Evolutionary conservation across 2,113 vertebrate species (phyloP).

Genomic region (Isurus oxyrinchus): DNA sequence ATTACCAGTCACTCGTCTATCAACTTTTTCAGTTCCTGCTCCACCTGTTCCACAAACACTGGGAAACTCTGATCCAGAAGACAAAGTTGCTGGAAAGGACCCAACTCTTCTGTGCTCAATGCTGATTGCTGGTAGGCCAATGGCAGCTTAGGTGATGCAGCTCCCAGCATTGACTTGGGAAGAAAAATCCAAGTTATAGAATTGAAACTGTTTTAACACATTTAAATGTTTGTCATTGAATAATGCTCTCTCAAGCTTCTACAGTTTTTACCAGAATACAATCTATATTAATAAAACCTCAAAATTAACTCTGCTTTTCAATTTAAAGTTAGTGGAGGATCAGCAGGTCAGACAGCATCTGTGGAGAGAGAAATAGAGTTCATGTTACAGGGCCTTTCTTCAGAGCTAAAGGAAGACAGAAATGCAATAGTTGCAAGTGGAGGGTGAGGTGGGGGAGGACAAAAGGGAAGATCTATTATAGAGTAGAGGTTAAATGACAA

Average conservation of each 20-base stretch:
- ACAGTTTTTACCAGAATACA: neutral
- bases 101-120: slow-evolving; percentile 56
- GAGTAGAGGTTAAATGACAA: too few relatives aligned
- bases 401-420: too few relatives aligned
- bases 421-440: neutral
- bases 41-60: slow-evolving; percentile 79
- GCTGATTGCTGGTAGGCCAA: slow-evolving; percentile 42
- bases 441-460: too few relatives aligned
- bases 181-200: slow-evolving; percentile 4
- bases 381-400: too few relatives aligned
- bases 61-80: slow-evolving; percentile 79
- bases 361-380: neutral
- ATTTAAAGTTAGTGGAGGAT: neutral
- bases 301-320: neutral
- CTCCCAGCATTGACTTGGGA: slow-evolving; percentile 62
- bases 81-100: slow-evolving; percentile 69
- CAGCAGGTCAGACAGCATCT: neutral
- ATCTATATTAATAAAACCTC: neutral
- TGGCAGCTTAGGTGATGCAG: slow-evolving; percentile 50
- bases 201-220: neutral
- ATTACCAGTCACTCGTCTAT: slow-evolving; percentile 50
- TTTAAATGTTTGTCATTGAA: neutral
- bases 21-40: slow-evolving; percentile 69
- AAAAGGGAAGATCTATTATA: too few relatives aligned
- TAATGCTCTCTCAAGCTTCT: neutral